Percentiles rank a stretch among this genome's conserved stretches.
Conservation (phyloP, 2,888 invertebrate genomes). For the Syritta pipiens region DNA sequence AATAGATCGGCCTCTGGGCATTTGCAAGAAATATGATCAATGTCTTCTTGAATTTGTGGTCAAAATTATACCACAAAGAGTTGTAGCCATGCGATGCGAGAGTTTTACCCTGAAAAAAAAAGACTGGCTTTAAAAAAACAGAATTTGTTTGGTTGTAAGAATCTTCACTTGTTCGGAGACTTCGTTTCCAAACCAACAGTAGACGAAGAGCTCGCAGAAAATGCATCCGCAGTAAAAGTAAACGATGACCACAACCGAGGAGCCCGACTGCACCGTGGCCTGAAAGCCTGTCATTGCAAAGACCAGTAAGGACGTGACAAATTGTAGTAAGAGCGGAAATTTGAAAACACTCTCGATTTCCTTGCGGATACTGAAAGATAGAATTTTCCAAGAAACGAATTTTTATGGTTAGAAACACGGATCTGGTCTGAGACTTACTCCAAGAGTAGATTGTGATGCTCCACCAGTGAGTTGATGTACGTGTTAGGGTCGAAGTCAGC, state of each 20-base stretch:
- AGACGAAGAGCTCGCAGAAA: conserved; percentile 73
- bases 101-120: conserved; percentile 71
- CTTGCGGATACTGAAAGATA: conserved; percentile 69
- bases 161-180: conserved; percentile 72
- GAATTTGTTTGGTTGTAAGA: no score
- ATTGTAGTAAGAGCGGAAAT: conserved; percentile 72
- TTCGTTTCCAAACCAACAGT: conserved; percentile 75
- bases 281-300: conserved; percentile 74
- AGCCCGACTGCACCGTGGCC: conserved; percentile 70
- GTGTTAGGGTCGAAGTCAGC: conserved; percentile 21
- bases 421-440: conserved; percentile 71
- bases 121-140: no score
- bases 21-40: conserved; percentile 71
- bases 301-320: conserved; percentile 72
- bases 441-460: conserved; percentile 72
- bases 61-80: conserved; percentile 72
- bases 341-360: conserved; percentile 72
- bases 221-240: conserved; percentile 73
- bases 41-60: conserved; percentile 68
- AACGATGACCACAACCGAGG: conserved; percentile 70
- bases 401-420: not conserved
- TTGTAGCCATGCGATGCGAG: conserved; percentile 71
- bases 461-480: conserved; percentile 70
- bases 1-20: conserved; percentile 71
- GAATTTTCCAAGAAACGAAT: not conserved